Evolutionary conservation across 2,888 invertebrate genomes (phyloP), one percentile per base, ranked within the genome.

Genomic region (Drosophila acutilabella): DNA sequence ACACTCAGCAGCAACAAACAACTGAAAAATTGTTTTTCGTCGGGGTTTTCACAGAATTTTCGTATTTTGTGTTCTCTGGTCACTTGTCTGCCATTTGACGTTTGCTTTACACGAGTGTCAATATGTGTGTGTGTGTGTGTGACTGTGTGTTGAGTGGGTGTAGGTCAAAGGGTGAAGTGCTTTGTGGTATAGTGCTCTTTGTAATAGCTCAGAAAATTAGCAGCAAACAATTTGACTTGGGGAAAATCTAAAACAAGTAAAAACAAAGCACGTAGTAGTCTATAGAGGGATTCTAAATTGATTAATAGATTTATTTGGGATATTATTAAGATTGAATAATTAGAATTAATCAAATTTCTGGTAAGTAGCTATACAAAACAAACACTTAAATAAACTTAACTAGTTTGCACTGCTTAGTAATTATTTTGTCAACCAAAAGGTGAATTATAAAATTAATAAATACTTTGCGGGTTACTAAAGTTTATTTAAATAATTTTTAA

Each of bases 11-110:
- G 78, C 77, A 77, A 77, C 78, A 80, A 53, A 52, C 66, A 67
- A 20, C 57, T 47, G 30, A 53, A 64, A 64, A 58, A 61, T 70
- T 71, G 72, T 58, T 75, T 52, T 66, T 58, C 26, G 14, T 53
- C 68, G 56, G 48, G 64, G 61, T 56, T 36, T 44, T 45, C 66
- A 62, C 59, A 71, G 65, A 70, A 66, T 60, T 67, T 59, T 64
- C 65, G 65, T 65, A 75, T 71, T 71, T 72, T 68, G 75, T 75
- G 60, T 23, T 58, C 72, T 70, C 53, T 74, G 74, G 62, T 71
- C 78, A 78, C 78, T 78, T 78, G 77, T 74, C 78, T 74, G 74
- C 60, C 68, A 68, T 74, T 71, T 78, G 67, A 74, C 64, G 58
- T 77, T 77, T 61, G 52, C 47, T 50, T 58, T 58, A 20, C 33